Base-by-base conservation (phyloP, 1,140 invertebrate species). In the Megalopta genalis region DNA sequence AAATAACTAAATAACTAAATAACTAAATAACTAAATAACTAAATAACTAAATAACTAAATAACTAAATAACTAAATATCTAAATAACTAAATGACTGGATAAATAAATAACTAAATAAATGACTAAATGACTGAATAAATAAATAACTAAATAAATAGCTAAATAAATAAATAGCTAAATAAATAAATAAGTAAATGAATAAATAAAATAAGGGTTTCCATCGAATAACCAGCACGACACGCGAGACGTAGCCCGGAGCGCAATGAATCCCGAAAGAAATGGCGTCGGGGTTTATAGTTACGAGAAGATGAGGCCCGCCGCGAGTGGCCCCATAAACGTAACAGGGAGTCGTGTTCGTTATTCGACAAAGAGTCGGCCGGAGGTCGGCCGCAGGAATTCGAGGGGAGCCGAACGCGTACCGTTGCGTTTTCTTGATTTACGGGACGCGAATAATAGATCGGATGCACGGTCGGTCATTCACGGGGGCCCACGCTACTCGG, bases 391-490 rank as follows among this genome's bases (percentile, higher is more conserved):
- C 5, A n/a, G 54, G 54, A 52, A 73, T 73, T 73, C 60, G 71
- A 37, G 60, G 16, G 42, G 32, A 21, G n/a, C 60, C 27, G 21
- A 18, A 12, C 16, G 12, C 3, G 14, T 18, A 4, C 25, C n/a
- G 8, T 14, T 23, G 4, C 25, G 18, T n/a, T n/a, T 21, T 21
- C 54, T 57, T 9, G 71, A 64, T 73, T 64, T 73, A 64, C 39
- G 60, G 42, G 25, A 49, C 39, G 59, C 46, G 32, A 64, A 64
- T 73, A 64, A 73, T 64, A 64, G 71, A 64, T 64, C 32, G 62
- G 63, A 49, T 23, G 59, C 42, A 27, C 57, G 49, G 49, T 5
- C 16, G 16, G 18, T 46, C 23, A n/a, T 39, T n/a, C n/a, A n/a
- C n/a, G n/a, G 6, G 18, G 7, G 2, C 21, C 42, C 27, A 32